These are phyloP conservation scores for Pristis pectinata DNA, from an alignment of 2,797 vertebrate species.

Conservation along the genomic window DNA sequence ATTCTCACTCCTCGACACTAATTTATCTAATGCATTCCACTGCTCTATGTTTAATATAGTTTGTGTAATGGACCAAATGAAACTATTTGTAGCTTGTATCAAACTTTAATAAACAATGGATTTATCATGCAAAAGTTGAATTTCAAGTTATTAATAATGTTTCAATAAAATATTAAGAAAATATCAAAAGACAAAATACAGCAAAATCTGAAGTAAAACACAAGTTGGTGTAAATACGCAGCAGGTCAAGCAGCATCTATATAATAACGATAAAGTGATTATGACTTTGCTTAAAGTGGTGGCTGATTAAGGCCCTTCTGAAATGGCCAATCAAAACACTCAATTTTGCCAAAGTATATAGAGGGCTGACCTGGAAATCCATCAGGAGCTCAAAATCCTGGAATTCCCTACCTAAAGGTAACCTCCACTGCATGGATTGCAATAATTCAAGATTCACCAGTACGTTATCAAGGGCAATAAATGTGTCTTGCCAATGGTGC, in stretches of 20 bases:
- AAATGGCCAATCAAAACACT: too few species aligned
- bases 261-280: background rate
- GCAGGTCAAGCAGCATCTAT: background rate
- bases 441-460: too few species aligned
- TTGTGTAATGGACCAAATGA: background rate
- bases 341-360: too few species aligned
- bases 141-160: background rate
- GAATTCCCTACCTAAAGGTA: too few species aligned
- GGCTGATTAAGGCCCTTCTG: too few species aligned
- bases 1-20: background rate
- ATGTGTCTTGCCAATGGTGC: too few species aligned
- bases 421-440: too few species aligned
- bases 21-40: background rate
- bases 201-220: background rate
- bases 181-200: background rate
- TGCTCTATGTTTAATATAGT: background rate
- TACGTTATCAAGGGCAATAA: too few species aligned
- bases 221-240: background rate
- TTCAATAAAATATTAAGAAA: background rate
- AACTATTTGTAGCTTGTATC: background rate
- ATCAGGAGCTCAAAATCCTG: too few species aligned
- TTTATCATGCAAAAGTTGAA: background rate
- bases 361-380: too few species aligned
- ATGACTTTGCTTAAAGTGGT: background rate
- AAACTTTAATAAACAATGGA: background rate